phyloP scores from a whole-genome alignment of 2,888 invertebrate species.

The Nasonia oneida region DNA sequence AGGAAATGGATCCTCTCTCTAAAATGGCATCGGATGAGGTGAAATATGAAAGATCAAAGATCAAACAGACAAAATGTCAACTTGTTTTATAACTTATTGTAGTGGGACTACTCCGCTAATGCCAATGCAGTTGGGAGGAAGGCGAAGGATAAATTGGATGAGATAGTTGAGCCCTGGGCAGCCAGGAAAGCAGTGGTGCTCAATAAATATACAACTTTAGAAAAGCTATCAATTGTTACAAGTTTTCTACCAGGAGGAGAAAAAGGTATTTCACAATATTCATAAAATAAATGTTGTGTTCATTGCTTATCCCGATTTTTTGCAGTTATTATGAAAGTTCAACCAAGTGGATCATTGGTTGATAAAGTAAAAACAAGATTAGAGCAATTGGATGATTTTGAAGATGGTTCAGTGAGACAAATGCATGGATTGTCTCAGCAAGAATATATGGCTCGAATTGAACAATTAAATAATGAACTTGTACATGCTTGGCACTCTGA shows the following conservation, averaged over 20 bases:
- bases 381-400: slow-evolving; percentile 97
- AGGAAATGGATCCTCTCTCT: slow-evolving; percentile 84
- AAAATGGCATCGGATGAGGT: slow-evolving; percentile 83
- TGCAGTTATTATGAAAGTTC: slow-evolving; percentile 89
- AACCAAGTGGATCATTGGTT: slow-evolving; percentile 85
- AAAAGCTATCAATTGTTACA: slow-evolving; percentile 94
- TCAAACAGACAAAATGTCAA: slow-evolving; percentile 29
- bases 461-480: slow-evolving; percentile 94
- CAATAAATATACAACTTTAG: slow-evolving; percentile 94
- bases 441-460: slow-evolving; percentile 93
- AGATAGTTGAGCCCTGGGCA: slow-evolving; percentile 89
- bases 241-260: slow-evolving; percentile 92
- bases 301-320: slow-evolving; percentile 59
- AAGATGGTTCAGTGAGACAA: slow-evolving; percentile 92
- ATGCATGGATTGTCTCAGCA: slow-evolving; percentile 95
- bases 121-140: slow-evolving; percentile 70
- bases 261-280: slow-evolving; percentile 82
- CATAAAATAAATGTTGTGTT: background rate
- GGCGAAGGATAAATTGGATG: slow-evolving; percentile 72
- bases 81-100: slow-evolving; percentile 47
- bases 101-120: slow-evolving; percentile 78
- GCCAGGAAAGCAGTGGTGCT: slow-evolving; percentile 88
- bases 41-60: slow-evolving; percentile 66
- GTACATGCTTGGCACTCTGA: slow-evolving; percentile 96
- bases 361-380: slow-evolving; percentile 94